Evolutionary conservation across 2,113 vertebrate species (phyloP), one percentile per base, ranked within the genome.

Genomic region (Tonatia bakeri): DNA sequence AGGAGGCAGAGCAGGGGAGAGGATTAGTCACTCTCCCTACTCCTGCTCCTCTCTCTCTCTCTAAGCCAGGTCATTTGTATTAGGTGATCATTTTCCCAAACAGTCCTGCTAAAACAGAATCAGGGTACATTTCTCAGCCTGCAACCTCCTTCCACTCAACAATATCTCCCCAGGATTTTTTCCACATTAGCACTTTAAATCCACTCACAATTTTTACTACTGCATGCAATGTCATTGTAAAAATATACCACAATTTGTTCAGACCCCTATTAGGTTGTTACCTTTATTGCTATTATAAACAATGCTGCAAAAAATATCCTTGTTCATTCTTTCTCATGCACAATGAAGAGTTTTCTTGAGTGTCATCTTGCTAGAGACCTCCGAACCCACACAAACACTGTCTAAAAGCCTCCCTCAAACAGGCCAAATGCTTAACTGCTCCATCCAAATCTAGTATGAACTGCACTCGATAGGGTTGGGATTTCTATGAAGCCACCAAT

Each of bases 341-440:
- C 31, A 56, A 87, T 82, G 26, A 94, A 75, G 22, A 83, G 24
- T 26, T 94, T 96, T 73, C 45, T 36, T 38, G 69, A 80, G 45
- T 59, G 17, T 67, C 33, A 22, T 17, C 73, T 84, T 64, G 19
- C 9, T 31, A 83, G 45, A 69, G 3, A n/a, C 1, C 67, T 69
- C 19, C 2, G 1, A 2, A 40, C 13, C n/a, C 10, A 28, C 61
- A 33, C 7, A 4, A 22, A 15, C 22, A 33, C 13, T 16, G 5
- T 40, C 64, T 69, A 43, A 72, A 72, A 45, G 24, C 20, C 2
- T 0, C 20, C 12, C 20, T 43, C 65, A 11, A 52, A 50, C 10
- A 54, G 7, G 3, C 28, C 70, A 86, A 79, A 92, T 11, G 40
- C 31, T 67, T 88, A 15, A 31, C 40, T 59, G 19, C 43, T 84